phyloP scores from a whole-genome alignment of 2,113 vertebrate genomes.

The Cottus gobio region DNA sequence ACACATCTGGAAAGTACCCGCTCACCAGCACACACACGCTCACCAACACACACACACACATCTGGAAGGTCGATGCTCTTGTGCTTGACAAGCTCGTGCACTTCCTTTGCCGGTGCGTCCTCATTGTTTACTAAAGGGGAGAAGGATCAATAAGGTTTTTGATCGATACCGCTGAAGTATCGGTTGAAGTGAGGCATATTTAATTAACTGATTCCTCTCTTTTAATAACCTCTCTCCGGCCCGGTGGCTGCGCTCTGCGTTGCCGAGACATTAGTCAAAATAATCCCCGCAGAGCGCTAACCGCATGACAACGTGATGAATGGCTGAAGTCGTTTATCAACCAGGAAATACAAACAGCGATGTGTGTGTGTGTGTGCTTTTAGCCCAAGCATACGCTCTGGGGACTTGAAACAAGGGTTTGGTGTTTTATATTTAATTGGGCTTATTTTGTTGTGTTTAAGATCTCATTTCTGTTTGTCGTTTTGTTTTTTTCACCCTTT shows the following conservation, averaged over 20 bases:
- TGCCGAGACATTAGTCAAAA: constrained; percentile 29
- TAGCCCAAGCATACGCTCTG: not conserved
- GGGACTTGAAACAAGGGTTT: not conserved
- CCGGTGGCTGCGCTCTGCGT: not conserved
- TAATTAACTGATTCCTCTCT: not conserved
- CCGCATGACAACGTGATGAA: constrained; percentile 19
- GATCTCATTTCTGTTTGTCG: not conserved
- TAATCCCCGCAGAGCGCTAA: not conserved
- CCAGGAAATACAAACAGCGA: not conserved
- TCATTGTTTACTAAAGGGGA: not conserved
- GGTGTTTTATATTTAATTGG: not conserved
- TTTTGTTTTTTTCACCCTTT: not conserved
- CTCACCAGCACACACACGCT: too few relatives aligned
- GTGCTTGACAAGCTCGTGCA: not conserved
- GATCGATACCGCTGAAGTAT: not conserved
- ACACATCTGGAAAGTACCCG: too few relatives aligned
- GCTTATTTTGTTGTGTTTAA: not conserved
- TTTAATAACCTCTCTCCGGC: constrained; percentile 19
- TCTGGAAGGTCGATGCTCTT: not conserved
- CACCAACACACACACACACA: too few relatives aligned
- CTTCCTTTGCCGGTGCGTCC: not conserved
- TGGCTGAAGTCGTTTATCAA: constrained; percentile 1
- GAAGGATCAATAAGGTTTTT: not conserved
- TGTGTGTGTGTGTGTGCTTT: not conserved
- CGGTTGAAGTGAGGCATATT: not conserved